These are phyloP conservation scores for Calameuta pallipes DNA, from an alignment of 2,888 invertebrate genomes.

Conservation along the genomic window DNA sequence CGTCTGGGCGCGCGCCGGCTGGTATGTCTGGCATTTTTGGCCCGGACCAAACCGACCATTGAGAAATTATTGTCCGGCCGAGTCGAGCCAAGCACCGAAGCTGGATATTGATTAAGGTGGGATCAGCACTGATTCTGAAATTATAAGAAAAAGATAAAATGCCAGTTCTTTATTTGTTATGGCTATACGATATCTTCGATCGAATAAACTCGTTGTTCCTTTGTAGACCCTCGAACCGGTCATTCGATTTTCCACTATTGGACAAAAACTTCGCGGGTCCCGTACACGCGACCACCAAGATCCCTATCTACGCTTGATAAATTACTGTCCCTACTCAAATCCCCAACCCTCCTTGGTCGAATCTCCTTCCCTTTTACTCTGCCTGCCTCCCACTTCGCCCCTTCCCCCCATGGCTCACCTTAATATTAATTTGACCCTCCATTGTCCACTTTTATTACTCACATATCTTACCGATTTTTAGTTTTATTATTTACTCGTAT, in stretches of 20 bases:
- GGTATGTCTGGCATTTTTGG: conserved; percentile 63
- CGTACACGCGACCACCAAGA: conserved; percentile 61
- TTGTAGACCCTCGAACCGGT: too few relatives aligned
- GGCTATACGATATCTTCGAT: too few relatives aligned
- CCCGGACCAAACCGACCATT: conserved; percentile 32
- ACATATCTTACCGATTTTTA: conserved; percentile 59
- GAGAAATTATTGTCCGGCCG: conserved; percentile 48
- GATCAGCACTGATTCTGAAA: too few relatives aligned
- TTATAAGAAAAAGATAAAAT: too few relatives aligned
- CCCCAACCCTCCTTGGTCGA: conserved; percentile 30
- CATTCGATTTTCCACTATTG: too few relatives aligned
- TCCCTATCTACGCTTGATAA: conserved; percentile 64
- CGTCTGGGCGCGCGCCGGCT: conserved; percentile 64
- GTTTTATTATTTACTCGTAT: conserved; percentile 36
- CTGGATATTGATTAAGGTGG: too few relatives aligned
- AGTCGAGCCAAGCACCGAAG: not conserved
- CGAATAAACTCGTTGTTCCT: too few relatives aligned
- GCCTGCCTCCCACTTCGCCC: conserved; percentile 6
- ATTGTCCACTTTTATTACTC: conserved; percentile 63
- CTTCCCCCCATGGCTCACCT: conserved; percentile 39
- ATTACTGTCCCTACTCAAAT: conserved; percentile 59
- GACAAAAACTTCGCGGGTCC: conserved; percentile 47
- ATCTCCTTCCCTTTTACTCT: conserved; percentile 20
- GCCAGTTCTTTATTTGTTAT: too few relatives aligned
- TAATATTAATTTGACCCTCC: conserved; percentile 62